A percentile compares a stretch with the other conserved stretches of the same genome.
Conservation (phyloP, 2,113 vertebrate species). For the Sapayoa aenigma region DNA sequence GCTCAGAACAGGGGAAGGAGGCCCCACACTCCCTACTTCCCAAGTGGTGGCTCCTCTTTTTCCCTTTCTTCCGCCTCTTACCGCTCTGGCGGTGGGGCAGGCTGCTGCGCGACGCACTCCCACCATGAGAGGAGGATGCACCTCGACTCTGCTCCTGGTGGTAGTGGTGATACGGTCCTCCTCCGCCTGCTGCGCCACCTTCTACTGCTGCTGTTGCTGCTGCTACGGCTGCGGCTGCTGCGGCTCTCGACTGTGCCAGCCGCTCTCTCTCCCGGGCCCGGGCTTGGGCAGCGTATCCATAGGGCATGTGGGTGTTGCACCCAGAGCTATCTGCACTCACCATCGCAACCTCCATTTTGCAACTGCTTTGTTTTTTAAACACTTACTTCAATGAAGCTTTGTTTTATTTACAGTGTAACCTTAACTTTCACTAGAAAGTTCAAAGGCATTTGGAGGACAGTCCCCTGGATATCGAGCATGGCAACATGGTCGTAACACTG, state of each 20-base stretch:
- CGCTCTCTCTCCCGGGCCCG: slow-evolving; percentile 88
- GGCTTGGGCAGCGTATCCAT: slow-evolving; percentile 87
- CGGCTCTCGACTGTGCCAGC: slow-evolving; percentile 79
- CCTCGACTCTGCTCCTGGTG: slow-evolving; percentile 78
- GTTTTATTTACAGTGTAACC: not conserved
- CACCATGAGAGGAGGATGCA: slow-evolving; percentile 70
- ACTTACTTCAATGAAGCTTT: not conserved
- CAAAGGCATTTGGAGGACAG: slow-evolving; percentile 59
- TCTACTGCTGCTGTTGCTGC: slow-evolving; percentile 82
- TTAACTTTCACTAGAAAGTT: slow-evolving; percentile 9
- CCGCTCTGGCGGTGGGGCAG: slow-evolving; percentile 67
- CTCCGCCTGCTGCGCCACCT: slow-evolving; percentile 68
- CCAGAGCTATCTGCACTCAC: slow-evolving; percentile 93
- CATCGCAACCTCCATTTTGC: slow-evolving; percentile 96
- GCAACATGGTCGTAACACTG: not conserved
- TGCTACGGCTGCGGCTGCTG: slow-evolving; percentile 73
- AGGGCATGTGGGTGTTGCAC: slow-evolving; percentile 94
- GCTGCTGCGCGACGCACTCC: slow-evolving; percentile 27
- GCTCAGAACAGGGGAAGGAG: slow-evolving; percentile 87
- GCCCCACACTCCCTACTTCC: slow-evolving; percentile 62
- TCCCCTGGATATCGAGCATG: not conserved
- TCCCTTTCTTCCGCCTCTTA: slow-evolving; percentile 56
- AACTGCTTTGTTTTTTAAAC: not conserved
- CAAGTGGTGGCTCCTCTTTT: slow-evolving; percentile 57
- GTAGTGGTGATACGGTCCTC: slow-evolving; percentile 80